Conservation (phyloP, 2,797 vertebrate species). For the Amblyraja radiata region DNA sequence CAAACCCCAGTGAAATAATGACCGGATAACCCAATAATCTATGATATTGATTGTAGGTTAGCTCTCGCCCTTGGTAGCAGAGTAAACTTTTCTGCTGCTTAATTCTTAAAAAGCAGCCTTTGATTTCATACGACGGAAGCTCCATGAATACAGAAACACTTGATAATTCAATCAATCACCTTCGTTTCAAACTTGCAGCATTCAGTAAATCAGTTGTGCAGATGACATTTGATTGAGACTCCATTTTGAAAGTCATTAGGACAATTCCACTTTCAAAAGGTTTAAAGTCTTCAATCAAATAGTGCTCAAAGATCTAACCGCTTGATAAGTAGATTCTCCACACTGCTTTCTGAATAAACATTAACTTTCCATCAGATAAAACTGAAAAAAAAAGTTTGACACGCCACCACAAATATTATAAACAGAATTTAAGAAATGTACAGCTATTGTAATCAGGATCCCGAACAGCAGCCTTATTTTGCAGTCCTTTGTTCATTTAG, state of each 20-base stretch:
- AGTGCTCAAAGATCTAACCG: background rate
- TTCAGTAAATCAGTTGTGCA: background rate
- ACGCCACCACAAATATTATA: background rate
- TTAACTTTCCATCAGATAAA: background rate
- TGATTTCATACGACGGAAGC: background rate
- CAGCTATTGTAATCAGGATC: background rate
- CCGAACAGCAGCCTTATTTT: background rate
- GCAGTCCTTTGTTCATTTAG: background rate
- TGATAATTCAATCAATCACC: background rate
- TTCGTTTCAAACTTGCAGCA: background rate
- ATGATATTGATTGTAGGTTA: background rate
- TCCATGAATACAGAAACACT: background rate
- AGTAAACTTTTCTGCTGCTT: background rate
- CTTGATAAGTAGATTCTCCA: constrained; percentile 1
- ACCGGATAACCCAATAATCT: background rate
- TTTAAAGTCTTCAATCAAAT: constrained; percentile 23
- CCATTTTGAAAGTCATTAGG: background rate
- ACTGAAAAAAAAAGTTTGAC: background rate
- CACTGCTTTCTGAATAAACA: background rate
- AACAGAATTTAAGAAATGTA: background rate
- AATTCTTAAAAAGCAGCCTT: background rate
- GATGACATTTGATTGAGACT: constrained; percentile 6
- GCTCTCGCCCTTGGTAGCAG: background rate
- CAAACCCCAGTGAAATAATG: background rate
- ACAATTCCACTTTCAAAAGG: background rate